Percentiles rank a stretch among this genome's conserved stretches.
Conservation (phyloP, 1,140 invertebrate species). For the Andricus grossulariae region DNA sequence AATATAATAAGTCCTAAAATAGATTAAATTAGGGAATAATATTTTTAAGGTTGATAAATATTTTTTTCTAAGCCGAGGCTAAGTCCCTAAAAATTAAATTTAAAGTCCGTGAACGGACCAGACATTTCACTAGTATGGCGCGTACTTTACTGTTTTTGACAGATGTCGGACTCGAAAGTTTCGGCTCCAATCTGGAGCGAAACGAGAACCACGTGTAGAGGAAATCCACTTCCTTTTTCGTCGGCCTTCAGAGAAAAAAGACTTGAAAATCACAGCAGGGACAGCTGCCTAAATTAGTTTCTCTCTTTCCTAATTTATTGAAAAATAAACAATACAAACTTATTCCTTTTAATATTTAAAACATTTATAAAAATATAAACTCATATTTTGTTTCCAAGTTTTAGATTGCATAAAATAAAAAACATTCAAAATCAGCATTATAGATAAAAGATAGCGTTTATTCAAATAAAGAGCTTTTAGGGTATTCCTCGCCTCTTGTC, state of each 20-base stretch:
- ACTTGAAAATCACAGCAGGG: slow-evolving; percentile 17
- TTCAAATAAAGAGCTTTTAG: no score
- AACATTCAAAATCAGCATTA: no score
- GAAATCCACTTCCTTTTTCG: slow-evolving; percentile 73
- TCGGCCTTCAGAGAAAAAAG: slow-evolving; percentile 35
- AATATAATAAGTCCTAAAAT: no score
- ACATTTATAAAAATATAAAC: no score
- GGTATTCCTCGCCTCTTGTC: no score
- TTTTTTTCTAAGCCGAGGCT: not conserved
- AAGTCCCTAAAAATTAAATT: not conserved
- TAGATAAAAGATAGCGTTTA: no score
- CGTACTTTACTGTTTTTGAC: slow-evolving; percentile 56
- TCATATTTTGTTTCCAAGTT: no score
- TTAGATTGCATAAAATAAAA: no score
- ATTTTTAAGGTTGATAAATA: not conserved
- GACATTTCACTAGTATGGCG: slow-evolving; percentile 29
- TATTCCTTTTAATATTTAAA: not conserved
- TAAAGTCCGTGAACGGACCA: slow-evolving; percentile 22
- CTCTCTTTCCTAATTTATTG: not conserved
- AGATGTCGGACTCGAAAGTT: slow-evolving; percentile 59
- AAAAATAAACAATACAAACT: slow-evolving; percentile 19
- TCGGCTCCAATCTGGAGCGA: slow-evolving; percentile 55
- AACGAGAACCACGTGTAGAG: slow-evolving; percentile 71
- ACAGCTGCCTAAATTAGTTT: slow-evolving; percentile 41
- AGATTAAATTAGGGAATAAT: not conserved